Percentiles rank a stretch among this genome's conserved stretches.
These are phyloP conservation scores for Serilophus lunatus DNA, from an alignment of 2,113 vertebrate genomes.

Conservation along the genomic window DNA sequence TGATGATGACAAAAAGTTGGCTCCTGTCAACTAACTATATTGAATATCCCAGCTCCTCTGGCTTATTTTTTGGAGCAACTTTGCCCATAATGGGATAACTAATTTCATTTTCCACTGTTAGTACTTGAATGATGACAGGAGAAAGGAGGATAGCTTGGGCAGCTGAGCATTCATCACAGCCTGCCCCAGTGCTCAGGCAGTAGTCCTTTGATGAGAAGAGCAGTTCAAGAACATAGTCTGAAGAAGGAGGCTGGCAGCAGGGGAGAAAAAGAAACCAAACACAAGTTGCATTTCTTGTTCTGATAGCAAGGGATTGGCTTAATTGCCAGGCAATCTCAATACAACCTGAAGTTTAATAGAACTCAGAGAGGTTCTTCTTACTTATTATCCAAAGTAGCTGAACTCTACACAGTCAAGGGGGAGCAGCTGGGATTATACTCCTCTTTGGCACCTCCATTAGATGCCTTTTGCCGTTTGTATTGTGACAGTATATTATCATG, in stretches of 20 bases:
- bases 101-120: not conserved
- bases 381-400: not conserved
- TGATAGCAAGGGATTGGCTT: not conserved
- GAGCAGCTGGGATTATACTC: not conserved
- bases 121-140: not conserved
- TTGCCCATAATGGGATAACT: not conserved
- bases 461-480: not conserved
- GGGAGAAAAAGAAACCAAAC: not conserved
- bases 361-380: not conserved
- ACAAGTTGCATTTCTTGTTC: not conserved
- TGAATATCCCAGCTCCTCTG: not conserved
- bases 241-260: not conserved
- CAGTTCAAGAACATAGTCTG: not conserved
- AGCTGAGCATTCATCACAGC: not conserved
- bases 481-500: not conserved
- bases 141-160: not conserved
- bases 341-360: not conserved
- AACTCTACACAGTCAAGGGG: not conserved
- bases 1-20: not conserved
- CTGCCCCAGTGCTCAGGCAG: not conserved
- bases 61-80: not conserved
- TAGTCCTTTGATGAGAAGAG: not conserved
- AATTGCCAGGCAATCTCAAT: not conserved
- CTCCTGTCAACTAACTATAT: not conserved
- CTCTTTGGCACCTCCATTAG: not conserved